Percentiles rank a stretch among this genome's conserved stretches.
Conservation (phyloP, 2,888 invertebrate genomes). For the Imbricaverruca yamaguchii region DNA sequence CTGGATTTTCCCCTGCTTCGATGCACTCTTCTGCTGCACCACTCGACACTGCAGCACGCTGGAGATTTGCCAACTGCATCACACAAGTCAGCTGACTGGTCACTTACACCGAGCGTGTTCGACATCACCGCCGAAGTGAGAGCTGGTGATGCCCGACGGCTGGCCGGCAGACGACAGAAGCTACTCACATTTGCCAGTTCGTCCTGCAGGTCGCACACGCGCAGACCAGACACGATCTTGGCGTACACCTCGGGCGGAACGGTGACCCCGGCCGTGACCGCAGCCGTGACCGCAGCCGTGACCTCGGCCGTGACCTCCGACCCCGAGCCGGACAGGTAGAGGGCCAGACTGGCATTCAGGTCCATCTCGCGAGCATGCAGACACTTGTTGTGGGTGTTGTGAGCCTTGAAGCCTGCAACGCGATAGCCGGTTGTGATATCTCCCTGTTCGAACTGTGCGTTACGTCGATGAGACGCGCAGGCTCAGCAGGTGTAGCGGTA, state of each 20-base stretch:
- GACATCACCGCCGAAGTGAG: no score
- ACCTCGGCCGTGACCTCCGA: not conserved
- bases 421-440: not conserved
- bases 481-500: no score
- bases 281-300: not conserved
- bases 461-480: no score
- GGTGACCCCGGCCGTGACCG: constrained; percentile 25
- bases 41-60: no score
- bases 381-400: constrained; percentile 71
- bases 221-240: constrained; percentile 29
- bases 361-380: constrained; percentile 52
- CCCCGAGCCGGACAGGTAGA: constrained; percentile 30
- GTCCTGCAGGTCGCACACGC: constrained; percentile 36
- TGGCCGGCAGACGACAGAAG: no score
- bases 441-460: no score
- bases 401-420: constrained; percentile 66
- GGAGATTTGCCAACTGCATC: no score
- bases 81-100: no score
- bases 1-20: no score
- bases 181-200: constrained; percentile 36
- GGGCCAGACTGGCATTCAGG: constrained; percentile 34
- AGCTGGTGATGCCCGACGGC: no score
- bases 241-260: constrained; percentile 39
- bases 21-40: no score
- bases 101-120: no score